Base-by-base conservation (phyloP, 2,888 invertebrate genomes). In the Drosophila melanosoma region DNA sequence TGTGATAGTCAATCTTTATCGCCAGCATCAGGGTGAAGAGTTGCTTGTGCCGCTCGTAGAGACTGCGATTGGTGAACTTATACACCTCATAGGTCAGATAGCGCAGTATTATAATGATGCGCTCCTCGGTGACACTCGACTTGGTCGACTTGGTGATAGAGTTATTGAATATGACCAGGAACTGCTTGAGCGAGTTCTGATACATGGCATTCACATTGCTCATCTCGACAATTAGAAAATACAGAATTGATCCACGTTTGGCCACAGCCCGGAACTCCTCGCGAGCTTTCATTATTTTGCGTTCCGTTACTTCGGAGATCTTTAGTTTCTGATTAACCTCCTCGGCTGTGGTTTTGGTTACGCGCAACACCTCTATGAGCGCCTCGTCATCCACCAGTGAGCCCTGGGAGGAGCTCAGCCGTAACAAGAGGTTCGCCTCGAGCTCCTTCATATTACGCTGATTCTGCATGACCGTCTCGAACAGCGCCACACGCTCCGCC, bases 201-300 rank as follows among this genome's bases (percentile, higher is more conserved):
- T 99, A 99, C 99, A 99, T 99, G 11, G 96, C 95, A 91, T 98
- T 99, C 0, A 99, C 98, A 91, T 98, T 96, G 89, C 97, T 97
- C 98, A 99, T 98, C 94, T 99, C 99, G 0, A 99, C 98, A 73
- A 99, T 98, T 48, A 99, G 94, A 92, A 99, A 99, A 91, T 99
- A 99, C 1, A 99, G 94, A 66, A 99, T 98, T 0, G 98, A 98
- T 20, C 99, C 99, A 81, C 99, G 94, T 0, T 97, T 97, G 3
- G 99, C 99, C 1, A 99, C 99, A 0, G 98, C 97, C 80, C 99
- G 95, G 92, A 98, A 99, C 92, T 99, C 99, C 93, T 99, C 99
- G 66, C 99, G 94, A 0, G 99, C 99, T 66, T 97, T 94, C 91
- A 97, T 97, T 75, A 99, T 99, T 93, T 99, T 98, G 81, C 96